Evolutionary conservation across 1,140 invertebrate genomes (phyloP).

Genomic region (Temnothorax curvispinosus): DNA sequence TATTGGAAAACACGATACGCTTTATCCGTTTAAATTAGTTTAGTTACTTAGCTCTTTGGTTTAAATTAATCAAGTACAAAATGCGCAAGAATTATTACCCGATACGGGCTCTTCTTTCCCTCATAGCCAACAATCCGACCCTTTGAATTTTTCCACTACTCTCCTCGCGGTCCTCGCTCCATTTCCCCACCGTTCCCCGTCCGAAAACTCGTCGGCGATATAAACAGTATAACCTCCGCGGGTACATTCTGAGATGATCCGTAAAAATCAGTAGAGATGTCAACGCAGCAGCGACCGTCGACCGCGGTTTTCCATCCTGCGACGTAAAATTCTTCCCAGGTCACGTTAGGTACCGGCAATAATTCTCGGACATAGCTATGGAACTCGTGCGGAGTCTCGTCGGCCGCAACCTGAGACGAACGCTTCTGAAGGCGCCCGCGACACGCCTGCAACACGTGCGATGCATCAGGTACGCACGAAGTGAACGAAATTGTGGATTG

Average conservation of each 20-base stretch:
- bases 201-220: background rate
- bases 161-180: background rate
- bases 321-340: background rate
- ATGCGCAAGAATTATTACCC: background rate
- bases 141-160: background rate
- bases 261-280: conserved; percentile 61
- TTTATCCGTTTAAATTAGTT: background rate
- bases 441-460: conserved; percentile 75
- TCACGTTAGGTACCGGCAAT: background rate
- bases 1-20: too few relatives aligned
- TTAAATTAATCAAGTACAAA: background rate
- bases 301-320: conserved; percentile 39
- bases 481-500: background rate
- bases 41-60: background rate
- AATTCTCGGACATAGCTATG: conserved; percentile 68
- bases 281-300: conserved; percentile 9
- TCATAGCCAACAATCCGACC: background rate
- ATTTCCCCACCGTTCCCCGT: background rate
- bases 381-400: conserved; percentile 77
- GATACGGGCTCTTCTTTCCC: background rate
- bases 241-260: conserved; percentile 30
- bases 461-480: conserved; percentile 77
- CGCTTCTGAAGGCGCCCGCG: conserved; percentile 73
- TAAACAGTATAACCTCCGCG: conserved; percentile 60
- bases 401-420: conserved; percentile 68